Conservation (phyloP, 2,888 invertebrate species). For the Cheilosia vernalis region DNA sequence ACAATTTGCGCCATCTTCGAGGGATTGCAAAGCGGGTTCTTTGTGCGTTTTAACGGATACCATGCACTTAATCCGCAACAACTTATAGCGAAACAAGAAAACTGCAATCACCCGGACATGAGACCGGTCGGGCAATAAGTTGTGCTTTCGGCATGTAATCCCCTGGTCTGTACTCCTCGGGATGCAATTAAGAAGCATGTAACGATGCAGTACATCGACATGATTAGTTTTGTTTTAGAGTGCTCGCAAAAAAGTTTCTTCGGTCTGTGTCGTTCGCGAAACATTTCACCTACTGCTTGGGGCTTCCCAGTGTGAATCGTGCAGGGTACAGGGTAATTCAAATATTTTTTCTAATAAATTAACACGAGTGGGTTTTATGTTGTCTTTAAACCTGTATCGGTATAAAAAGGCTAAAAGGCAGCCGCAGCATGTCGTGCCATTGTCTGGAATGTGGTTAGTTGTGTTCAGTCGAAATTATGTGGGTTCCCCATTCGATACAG, state of each 20-base stretch:
- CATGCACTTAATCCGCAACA: slow-evolving; percentile 20
- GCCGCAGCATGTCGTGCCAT: too few relatives aligned
- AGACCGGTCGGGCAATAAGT: background rate
- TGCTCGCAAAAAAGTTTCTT: background rate
- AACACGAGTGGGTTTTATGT: too few relatives aligned
- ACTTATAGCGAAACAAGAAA: slow-evolving; percentile 1
- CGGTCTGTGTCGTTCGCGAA: background rate
- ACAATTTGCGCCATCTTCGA: slow-evolving; percentile 40
- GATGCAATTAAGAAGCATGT: slow-evolving; percentile 15
- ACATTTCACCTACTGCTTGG: background rate
- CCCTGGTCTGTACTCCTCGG: background rate
- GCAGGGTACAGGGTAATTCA: background rate
- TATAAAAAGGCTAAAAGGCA: too few relatives aligned
- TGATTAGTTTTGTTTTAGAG: background rate
- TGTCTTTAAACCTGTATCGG: too few relatives aligned
- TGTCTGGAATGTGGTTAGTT: too few relatives aligned
- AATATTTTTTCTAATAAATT: too few relatives aligned
- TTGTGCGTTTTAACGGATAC: background rate
- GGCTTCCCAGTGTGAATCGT: background rate
- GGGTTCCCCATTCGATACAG: too few relatives aligned
- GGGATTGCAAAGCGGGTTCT: background rate
- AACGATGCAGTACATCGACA: background rate
- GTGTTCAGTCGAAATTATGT: too few relatives aligned
- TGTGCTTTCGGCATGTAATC: slow-evolving; percentile 13
- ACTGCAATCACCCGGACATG: background rate